phyloP scores from a whole-genome alignment of 2,888 invertebrate genomes.

The Lycocerus yunnanus region DNA sequence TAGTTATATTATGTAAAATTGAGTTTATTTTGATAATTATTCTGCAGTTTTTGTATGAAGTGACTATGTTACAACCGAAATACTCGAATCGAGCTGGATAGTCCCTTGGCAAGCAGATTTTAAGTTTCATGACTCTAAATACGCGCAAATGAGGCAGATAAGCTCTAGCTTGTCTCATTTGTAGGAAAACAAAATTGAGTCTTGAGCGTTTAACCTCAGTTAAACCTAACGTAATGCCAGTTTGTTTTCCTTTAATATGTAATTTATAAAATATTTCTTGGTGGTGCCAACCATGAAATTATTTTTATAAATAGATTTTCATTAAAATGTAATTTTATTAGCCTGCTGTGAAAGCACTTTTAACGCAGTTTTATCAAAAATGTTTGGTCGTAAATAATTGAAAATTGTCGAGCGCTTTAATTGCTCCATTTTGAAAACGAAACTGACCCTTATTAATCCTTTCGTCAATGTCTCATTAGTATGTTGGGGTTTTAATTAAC shows the following conservation, averaged over 20 bases:
- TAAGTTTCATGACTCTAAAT: background rate
- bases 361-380: background rate
- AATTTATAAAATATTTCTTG: background rate
- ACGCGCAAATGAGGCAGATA: background rate
- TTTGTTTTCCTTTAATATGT: background rate
- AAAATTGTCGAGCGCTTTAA: background rate
- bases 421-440: background rate
- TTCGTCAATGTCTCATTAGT: background rate
- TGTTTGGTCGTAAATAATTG: background rate
- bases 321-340: background rate
- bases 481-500: background rate
- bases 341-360: no score
- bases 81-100: background rate
- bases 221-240: background rate
- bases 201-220: background rate
- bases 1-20: background rate
- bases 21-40: no score
- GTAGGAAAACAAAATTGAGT: background rate
- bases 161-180: background rate
- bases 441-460: background rate
- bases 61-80: background rate
- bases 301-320: background rate
- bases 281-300: background rate
- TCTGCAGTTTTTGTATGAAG: no score
- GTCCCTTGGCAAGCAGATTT: background rate